phyloP scores from a whole-genome alignment of 1,140 invertebrate species.

The Delia radicum region DNA sequence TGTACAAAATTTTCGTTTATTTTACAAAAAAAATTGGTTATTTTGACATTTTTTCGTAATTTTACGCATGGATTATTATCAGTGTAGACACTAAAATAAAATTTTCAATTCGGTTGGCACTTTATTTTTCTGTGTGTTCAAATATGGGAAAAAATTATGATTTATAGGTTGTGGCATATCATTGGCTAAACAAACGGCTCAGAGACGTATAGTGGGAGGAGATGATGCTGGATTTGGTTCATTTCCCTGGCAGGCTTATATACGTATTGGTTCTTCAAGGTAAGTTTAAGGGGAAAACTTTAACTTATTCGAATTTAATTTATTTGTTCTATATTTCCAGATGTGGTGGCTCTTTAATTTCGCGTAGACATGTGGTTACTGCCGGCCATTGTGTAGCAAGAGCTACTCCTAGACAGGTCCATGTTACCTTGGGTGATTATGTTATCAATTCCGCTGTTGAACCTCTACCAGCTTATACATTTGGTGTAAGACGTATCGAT shows the following conservation, averaged over 20 bases:
- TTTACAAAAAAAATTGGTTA: no score
- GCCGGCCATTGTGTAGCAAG: slow-evolving; percentile 95
- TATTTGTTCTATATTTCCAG: slow-evolving; percentile 59
- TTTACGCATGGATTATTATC: no score
- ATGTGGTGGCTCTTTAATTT: slow-evolving; percentile 93
- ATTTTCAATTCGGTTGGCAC: no score
- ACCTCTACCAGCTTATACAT: slow-evolving; percentile 84
- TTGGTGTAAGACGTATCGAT: slow-evolving; percentile 82
- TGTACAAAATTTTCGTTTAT: no score
- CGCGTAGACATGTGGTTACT: slow-evolving; percentile 88
- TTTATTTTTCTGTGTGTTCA: no score
- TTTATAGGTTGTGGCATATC: slow-evolving; percentile 82
- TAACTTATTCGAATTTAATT: no score
- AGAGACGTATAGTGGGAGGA: slow-evolving; percentile 87
- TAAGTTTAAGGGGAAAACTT: slow-evolving; percentile 36
- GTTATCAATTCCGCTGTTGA: slow-evolving; percentile 91
- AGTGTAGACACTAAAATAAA: no score
- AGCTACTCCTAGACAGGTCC: slow-evolving; percentile 83
- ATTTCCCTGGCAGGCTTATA: slow-evolving; percentile 96
- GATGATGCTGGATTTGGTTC: slow-evolving; percentile 91
- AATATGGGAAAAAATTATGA: background rate
- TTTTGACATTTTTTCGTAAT: no score
- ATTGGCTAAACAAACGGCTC: slow-evolving; percentile 77
- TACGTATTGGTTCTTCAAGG: slow-evolving; percentile 81
- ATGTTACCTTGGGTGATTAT: slow-evolving; percentile 90